phyloP scores from a whole-genome alignment of 2,113 vertebrate species.

The Hassar affinis region DNA sequence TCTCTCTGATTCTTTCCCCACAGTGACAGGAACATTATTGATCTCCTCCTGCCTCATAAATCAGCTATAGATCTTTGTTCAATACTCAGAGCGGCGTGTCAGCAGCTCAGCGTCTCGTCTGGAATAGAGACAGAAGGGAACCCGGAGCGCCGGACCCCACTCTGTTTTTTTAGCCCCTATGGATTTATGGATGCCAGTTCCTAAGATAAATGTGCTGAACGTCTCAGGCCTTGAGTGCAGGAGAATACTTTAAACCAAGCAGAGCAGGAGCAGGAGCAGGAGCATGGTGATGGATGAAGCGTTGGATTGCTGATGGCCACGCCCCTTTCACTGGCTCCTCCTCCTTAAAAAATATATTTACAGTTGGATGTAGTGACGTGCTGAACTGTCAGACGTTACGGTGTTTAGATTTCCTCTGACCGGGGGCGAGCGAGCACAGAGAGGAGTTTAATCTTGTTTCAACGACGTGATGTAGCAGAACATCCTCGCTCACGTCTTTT shows the following conservation, averaged over 20 bases:
- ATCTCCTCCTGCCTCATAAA: slow-evolving; percentile 57
- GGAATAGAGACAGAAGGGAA: slow-evolving; percentile 41
- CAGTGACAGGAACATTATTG: slow-evolving; percentile 41
- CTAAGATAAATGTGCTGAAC: slow-evolving; percentile 44
- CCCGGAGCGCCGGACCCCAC: slow-evolving; percentile 15
- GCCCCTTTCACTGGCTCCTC: not conserved
- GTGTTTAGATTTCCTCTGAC: not conserved
- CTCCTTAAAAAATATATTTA: not conserved
- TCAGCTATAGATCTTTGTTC: slow-evolving; percentile 65
- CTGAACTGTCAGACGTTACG: not conserved
- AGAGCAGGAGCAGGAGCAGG: not conserved
- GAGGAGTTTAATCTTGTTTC: slow-evolving; percentile 38
- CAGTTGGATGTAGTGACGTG: not conserved
- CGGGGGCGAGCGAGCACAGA: slow-evolving; percentile 2
- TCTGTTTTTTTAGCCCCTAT: slow-evolving; percentile 33
- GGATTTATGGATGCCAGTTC: slow-evolving; percentile 50
- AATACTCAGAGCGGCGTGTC: slow-evolving; percentile 67
- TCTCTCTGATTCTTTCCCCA: not conserved
- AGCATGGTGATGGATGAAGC: not conserved
- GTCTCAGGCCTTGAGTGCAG: not conserved
- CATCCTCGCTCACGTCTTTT: slow-evolving; percentile 2
- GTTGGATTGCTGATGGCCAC: not conserved
- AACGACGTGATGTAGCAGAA: slow-evolving; percentile 2
- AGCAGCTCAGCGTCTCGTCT: slow-evolving; percentile 64
- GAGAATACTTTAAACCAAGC: slow-evolving; percentile 13